These are phyloP conservation scores for Andrena minutula DNA, from an alignment of 2,888 invertebrate genomes.

Conservation along the genomic window DNA sequence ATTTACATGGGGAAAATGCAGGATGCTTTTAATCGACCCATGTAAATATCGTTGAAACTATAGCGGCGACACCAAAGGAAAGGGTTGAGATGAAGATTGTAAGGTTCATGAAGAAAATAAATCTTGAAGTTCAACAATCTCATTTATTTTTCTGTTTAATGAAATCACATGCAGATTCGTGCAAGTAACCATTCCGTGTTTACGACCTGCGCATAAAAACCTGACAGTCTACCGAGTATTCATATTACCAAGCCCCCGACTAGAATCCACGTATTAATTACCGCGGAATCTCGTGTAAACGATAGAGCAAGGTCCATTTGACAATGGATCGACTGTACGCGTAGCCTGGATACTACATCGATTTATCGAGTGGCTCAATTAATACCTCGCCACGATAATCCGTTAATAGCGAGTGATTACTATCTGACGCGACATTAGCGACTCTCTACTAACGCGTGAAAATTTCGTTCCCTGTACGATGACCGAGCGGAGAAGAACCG, in stretches of 20 bases:
- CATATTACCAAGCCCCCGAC: neutral
- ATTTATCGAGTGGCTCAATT: conserved; percentile 47
- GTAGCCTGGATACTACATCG: conserved; percentile 41
- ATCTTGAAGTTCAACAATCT: neutral
- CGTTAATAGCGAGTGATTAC: conserved; percentile 47
- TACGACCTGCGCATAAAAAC: neutral
- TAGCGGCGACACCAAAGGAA: neutral
- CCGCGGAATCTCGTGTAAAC: conserved; percentile 15
- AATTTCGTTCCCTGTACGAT: conserved; percentile 2
- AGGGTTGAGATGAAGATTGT: neutral
- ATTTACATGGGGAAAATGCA: no score
- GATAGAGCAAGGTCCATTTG: conserved; percentile 12
- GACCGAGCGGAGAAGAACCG: neutral
- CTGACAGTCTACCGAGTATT: neutral
- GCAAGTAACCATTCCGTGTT: neutral
- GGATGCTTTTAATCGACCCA: neutral
- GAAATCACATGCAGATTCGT: neutral
- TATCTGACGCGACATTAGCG: conserved; percentile 36
- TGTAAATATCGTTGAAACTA: neutral
- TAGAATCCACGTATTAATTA: conserved; percentile 18
- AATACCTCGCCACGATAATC: conserved; percentile 44
- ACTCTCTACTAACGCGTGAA: neutral
- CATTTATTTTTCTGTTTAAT: neutral
- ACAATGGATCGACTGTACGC: conserved; percentile 22
- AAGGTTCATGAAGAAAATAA: no score